phyloP scores from a whole-genome alignment of 2,113 vertebrate genomes.

The Limanda limanda region DNA sequence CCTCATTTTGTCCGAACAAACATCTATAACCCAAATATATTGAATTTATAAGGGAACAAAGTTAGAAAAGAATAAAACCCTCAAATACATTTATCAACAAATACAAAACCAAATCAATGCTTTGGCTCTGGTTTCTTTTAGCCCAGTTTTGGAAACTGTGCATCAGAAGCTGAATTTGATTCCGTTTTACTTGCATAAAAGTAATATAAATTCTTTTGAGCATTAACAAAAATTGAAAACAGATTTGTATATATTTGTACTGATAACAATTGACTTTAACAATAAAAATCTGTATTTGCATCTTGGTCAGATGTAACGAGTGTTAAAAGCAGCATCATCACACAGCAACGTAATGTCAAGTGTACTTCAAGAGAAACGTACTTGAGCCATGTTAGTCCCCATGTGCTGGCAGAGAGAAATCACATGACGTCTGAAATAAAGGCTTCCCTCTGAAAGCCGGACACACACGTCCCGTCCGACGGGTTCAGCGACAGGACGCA shows the following conservation, averaged over 20 bases:
- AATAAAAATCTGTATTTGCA: neutral
- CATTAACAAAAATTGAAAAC: neutral
- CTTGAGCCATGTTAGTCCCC: conserved; percentile 19
- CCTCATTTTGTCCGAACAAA: too few relatives aligned
- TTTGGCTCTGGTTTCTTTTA: too few relatives aligned
- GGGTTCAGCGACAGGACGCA: conserved; percentile 4
- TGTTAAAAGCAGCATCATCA: neutral
- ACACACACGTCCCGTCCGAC: neutral
- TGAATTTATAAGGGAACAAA: too few relatives aligned
- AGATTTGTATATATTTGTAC: neutral
- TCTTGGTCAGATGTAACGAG: conserved; percentile 10
- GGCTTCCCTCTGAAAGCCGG: conserved; percentile 12
- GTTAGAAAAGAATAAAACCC: too few relatives aligned
- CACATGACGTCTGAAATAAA: conserved; percentile 15
- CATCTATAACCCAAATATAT: too few relatives aligned
- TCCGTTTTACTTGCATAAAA: too few relatives aligned
- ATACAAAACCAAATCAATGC: too few relatives aligned
- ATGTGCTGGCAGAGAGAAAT: conserved; percentile 22
- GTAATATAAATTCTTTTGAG: neutral
- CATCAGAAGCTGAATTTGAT: too few relatives aligned
- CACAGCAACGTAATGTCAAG: conserved; percentile 23
- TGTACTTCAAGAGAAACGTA: conserved; percentile 11
- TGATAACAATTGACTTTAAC: neutral
- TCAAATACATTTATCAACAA: too few relatives aligned
- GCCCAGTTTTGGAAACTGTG: too few relatives aligned